Evolutionary conservation across 1,140 invertebrate genomes (phyloP), one percentile per base, ranked within the genome.

Genomic region (Heliconius melpomene): DNA sequence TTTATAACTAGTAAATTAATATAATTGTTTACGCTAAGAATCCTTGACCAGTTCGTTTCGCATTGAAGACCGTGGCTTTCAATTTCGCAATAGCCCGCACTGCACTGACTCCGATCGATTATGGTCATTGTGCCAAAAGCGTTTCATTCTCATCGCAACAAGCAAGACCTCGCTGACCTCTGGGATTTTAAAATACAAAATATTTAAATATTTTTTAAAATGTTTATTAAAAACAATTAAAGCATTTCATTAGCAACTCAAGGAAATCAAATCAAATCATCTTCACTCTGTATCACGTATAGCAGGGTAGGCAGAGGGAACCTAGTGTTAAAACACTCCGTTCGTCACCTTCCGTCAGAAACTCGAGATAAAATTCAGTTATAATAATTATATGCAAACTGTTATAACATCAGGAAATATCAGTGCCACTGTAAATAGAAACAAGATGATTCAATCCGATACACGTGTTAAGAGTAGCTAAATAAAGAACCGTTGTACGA

Each of bases 401-500:
- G 54, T 84, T 82, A 85, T 86, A 79, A 85, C 79, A 88, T 87
- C 74, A 87, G 87, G 87, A 91, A 91, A 88, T 87, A 89, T 84
- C 85, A 84, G 75, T 83, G 46, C 77, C 78, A 80, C 85, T 86
- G 84, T 84, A 87, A 87, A 87, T 87, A 86, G 84, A 88, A 76
- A 79, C 84, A 85, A 84, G 87, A 91, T 92, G 90, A 93, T 92
- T 92, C 90, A 92, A 89, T 90, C 79, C 83, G 80, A 83, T 86
- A 88, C 89, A 90, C 89, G 87, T 92, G 90, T 89, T 91, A 78
- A 78, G 75, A 86, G 87, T 86, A 85, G 90, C 89, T 92, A 91
- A 92, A 93, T 90, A 91, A 92, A 92, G 87, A 86, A 90, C 89
- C 90, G 90, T 92, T 92, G 87, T 90, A 77, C 82, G 85, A 87